These are phyloP conservation scores for Saxidomus purpurata DNA, from an alignment of 1,140 invertebrate species.

Conservation along the genomic window DNA sequence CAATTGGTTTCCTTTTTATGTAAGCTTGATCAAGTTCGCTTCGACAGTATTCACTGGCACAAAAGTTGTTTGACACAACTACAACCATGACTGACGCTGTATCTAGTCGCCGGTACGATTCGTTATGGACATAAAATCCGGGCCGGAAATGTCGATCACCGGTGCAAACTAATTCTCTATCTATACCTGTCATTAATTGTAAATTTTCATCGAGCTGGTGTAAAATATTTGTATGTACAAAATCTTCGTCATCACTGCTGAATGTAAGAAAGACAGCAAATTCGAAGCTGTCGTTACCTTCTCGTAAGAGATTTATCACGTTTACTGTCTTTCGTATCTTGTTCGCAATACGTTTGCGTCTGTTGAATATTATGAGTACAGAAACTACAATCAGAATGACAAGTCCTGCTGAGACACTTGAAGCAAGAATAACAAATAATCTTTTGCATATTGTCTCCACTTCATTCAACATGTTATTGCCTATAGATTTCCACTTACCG, in stretches of 20 bases:
- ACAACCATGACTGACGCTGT: not conserved
- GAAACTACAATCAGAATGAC: not conserved
- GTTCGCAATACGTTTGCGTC: not conserved
- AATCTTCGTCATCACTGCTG: slow-evolving; percentile 14
- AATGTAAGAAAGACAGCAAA: slow-evolving; percentile 11
- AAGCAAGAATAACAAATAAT: not conserved
- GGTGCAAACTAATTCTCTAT: slow-evolving; percentile 15
- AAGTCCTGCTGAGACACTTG: not conserved
- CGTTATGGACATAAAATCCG: slow-evolving; percentile 20
- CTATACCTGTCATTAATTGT: not conserved
- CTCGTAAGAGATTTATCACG: not conserved
- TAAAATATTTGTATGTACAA: not conserved
- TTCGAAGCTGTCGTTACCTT: not conserved
- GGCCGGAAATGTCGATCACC: slow-evolving; percentile 9
- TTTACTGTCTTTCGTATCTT: not conserved
- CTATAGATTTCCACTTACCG: not conserved
- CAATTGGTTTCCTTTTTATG: not conserved
- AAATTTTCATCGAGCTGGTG: not conserved
- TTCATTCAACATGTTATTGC: not conserved
- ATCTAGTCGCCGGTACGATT: not conserved
- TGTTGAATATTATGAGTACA: not conserved
- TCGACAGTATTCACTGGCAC: not conserved
- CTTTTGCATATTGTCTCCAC: not conserved
- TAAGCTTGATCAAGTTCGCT: slow-evolving; percentile 2
- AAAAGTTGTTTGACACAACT: not conserved